Evolutionary conservation across 2,113 vertebrate genomes (phyloP), one percentile per base, ranked within the genome.

Genomic region (Corythaeola cristata): DNA sequence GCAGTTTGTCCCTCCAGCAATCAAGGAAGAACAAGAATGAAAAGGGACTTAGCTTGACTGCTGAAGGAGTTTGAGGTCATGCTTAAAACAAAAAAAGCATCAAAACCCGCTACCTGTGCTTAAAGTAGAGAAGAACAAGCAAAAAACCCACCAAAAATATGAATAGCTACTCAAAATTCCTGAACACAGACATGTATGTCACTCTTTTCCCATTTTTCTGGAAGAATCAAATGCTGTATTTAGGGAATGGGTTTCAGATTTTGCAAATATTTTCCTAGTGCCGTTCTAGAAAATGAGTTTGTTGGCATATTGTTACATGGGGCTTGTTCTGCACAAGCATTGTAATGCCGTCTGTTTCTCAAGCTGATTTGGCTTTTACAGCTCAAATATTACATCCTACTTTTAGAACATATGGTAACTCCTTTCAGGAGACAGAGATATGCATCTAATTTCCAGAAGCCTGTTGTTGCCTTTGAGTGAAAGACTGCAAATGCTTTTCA

Each of bases 191-290:
- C 49, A 59, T 27, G 3, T 16, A 14, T 88, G 47, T 71, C 26
- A 62, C 33, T 78, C 79, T 44, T 39, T 6, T 4, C 6, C 20
- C 24, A 8, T 80, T 84, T 92, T 93, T 71, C 93, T 96, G 85
- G 94, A 96, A 95, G 94, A 96, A 90, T 93, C 88, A 95, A 95
- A 83, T 94, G 90, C 95, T 97, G 87, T 96, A 97, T 97, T 97
- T 97, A 97, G 95, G 95, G 93, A 97, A 98, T 85, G 77, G 78
- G 37, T 86, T 96, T 95, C 90, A 77, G 88, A 91, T 97, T 98
- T 98, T 98, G 97, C 97, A 98, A 98, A 98, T 97, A 98, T 98
- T 98, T 98, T 97, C 95, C 90, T 95, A 73, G 97, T 97, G 97
- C 95, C 74, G 55, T 98, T 98, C 97, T 98, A 98, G 95, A 90